phyloP scores from a whole-genome alignment of 2,113 vertebrate genomes.

The Odocoileus virginianus region DNA sequence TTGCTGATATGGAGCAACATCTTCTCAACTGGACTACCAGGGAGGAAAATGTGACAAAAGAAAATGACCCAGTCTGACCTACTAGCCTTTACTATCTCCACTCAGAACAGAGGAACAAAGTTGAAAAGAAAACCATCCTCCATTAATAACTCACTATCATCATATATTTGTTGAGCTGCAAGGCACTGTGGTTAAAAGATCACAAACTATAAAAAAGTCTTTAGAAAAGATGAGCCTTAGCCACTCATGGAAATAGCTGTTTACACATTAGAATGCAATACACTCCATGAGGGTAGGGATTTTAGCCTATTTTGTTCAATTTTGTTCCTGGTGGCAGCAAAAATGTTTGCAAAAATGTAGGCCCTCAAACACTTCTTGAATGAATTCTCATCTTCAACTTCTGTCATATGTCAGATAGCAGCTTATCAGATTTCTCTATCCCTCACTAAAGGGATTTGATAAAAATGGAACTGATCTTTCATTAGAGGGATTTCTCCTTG shows the following conservation, averaged over 20 bases:
- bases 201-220: neutral
- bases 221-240: neutral
- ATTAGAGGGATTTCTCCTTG: neutral
- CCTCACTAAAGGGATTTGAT: neutral
- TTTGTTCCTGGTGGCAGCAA: neutral
- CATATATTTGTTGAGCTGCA: neutral
- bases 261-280: neutral
- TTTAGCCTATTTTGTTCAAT: neutral
- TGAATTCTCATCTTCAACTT: neutral
- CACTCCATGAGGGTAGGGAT: neutral
- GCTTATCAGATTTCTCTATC: neutral
- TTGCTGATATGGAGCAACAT: neutral
- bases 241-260: neutral
- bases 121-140: neutral
- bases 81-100: neutral
- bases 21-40: neutral
- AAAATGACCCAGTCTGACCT: neutral
- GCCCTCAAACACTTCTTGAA: conserved; percentile 2
- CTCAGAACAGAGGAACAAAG: neutral
- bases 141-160: neutral
- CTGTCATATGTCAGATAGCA: neutral
- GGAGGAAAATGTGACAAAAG: conserved; percentile 22
- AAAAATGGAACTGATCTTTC: conserved; percentile 35
- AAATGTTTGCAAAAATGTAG: neutral
- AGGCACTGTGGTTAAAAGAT: neutral